Base-by-base conservation (phyloP, 1,140 invertebrate genomes). In the Zaprionus taronus region DNA sequence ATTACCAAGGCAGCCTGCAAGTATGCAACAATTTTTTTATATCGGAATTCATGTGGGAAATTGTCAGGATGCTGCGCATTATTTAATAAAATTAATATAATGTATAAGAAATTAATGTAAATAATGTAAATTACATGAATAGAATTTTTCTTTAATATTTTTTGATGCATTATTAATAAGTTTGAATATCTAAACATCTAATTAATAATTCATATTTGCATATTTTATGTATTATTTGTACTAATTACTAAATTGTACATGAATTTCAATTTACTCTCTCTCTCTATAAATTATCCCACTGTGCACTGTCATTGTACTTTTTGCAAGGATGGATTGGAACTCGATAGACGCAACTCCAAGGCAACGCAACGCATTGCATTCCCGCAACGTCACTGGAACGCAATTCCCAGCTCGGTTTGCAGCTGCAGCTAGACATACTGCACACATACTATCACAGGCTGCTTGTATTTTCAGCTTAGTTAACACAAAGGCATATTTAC, bases 401-500 rank as follows among this genome's bases (percentile, higher is more conserved):
- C 60, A 72, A 60, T 65, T 17, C 38, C 22, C 36, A 17, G 63
- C 31, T 41, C 5, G 3, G 20, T 36, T n/a, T 51, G 53, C 53
- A 28, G 53, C 51, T 28, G 24, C 44, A 26, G 63, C 63, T 53
- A 24, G 7, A 17, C n/a, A 17, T 31, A 2, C 28, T 31, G 28
- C 41, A 47, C 41, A 9, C 41, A 22, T 14, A n/a, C 44, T 20
- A 53, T 24, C 4, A 17, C 49, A 55, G 62, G 20, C 41, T 64
- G 51, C 11, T 44, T 80, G 77, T 73, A 75, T 89, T 86, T 89
- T 83, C 64, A 78, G 84, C 83, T 87, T 87, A 87, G 78, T 89
- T 89, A 89, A 90, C 81, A 87, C 84, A 87, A 87, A 89, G 81
- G 83, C 83, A 87, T 87, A 89, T 87, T 87, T 87, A 89, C 84